These are phyloP conservation scores for Plemyria rubiginata DNA, from an alignment of 2,888 invertebrate species.

Conservation along the genomic window DNA sequence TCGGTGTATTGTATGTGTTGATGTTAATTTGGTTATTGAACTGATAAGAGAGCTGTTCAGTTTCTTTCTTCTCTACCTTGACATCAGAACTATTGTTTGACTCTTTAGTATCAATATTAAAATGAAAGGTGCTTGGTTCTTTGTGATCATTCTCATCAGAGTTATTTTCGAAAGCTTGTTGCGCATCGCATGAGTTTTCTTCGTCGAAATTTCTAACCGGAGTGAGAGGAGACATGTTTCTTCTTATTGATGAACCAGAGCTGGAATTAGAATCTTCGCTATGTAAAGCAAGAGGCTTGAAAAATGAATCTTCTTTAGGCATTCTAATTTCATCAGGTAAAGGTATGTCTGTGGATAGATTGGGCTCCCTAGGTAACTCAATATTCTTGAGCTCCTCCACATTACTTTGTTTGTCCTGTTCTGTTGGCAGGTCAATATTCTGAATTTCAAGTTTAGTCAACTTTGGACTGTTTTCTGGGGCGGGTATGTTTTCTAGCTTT, in stretches of 20 bases:
- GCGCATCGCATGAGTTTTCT: slow-evolving; percentile 79
- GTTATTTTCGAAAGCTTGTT: slow-evolving; percentile 76
- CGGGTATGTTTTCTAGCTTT: slow-evolving; percentile 58
- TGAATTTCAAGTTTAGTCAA: slow-evolving; percentile 55
- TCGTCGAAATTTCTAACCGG: slow-evolving; percentile 78
- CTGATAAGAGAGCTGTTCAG: slow-evolving; percentile 67
- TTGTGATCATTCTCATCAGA: slow-evolving; percentile 61
- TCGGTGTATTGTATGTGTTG: slow-evolving; percentile 69
- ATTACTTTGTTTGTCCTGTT: slow-evolving; percentile 56
- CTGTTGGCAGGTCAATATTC: slow-evolving; percentile 66
- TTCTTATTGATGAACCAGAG: slow-evolving; percentile 71
- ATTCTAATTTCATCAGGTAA: slow-evolving; percentile 62
- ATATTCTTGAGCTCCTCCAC: slow-evolving; percentile 69
- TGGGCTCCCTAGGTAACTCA: slow-evolving; percentile 64
- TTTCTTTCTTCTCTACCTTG: slow-evolving; percentile 63
- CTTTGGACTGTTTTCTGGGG: slow-evolving; percentile 81
- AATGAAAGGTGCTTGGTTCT: slow-evolving; percentile 71
- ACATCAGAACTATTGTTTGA: slow-evolving; percentile 56
- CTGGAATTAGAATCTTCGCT: slow-evolving; percentile 75
- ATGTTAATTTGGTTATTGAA: slow-evolving; percentile 74
- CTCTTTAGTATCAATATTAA: slow-evolving; percentile 71
- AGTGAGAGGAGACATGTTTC: slow-evolving; percentile 80
- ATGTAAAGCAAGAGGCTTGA: slow-evolving; percentile 61
- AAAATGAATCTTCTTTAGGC: slow-evolving; percentile 60
- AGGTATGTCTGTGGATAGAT: slow-evolving; percentile 58